These are phyloP conservation scores for Caloenas nicobarica DNA, from an alignment of 2,113 vertebrate genomes.

Conservation along the genomic window DNA sequence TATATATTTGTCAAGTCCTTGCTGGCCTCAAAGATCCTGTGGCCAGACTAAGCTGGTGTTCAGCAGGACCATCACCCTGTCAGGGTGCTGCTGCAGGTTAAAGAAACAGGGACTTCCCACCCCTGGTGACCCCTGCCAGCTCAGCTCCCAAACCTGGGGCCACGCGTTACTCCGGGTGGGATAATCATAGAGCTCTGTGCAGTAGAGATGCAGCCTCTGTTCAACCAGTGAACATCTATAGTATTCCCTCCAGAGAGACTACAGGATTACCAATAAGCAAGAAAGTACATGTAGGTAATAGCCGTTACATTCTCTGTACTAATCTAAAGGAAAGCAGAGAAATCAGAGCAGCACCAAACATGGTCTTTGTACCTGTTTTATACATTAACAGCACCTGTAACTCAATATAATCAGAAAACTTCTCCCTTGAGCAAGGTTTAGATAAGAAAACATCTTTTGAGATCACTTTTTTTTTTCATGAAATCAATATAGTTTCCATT, in stretches of 20 bases:
- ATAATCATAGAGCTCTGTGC: not conserved
- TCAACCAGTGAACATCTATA: not conserved
- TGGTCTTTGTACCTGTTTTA: not conserved
- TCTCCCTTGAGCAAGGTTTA: not conserved
- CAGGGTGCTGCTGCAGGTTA: not conserved
- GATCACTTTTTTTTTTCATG: not conserved
- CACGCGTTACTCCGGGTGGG: not conserved
- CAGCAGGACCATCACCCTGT: fast-evolving
- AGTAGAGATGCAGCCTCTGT: not conserved
- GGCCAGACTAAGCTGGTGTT: not conserved
- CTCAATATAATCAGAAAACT: not conserved
- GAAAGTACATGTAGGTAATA: not conserved
- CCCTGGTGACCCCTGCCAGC: not conserved
- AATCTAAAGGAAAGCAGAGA: not conserved
- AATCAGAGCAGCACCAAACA: not conserved
- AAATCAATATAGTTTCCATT: not conserved
- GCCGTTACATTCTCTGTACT: not conserved
- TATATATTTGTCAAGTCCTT: not conserved
- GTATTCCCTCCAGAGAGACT: not conserved
- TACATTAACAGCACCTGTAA: not conserved
- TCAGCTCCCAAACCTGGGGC: not conserved
- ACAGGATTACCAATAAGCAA: not conserved
- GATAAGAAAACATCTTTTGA: not conserved
- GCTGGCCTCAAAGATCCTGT: not conserved
- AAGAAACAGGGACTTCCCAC: not conserved